Conservation (phyloP, 2,797 vertebrate species). For the Prunella strophiata region DNA sequence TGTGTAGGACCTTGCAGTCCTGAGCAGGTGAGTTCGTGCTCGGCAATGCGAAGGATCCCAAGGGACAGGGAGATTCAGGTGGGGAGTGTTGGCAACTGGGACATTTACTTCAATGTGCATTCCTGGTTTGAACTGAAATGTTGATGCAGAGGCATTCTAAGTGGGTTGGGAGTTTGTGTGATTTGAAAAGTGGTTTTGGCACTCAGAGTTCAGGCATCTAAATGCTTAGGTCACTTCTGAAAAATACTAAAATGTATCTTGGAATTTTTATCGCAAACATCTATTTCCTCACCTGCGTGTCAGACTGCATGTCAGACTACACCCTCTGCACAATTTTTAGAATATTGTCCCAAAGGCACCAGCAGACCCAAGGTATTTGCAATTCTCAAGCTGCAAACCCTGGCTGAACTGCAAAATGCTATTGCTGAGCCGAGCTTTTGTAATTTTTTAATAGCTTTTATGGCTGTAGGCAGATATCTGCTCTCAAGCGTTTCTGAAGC, state of each 20-base stretch:
- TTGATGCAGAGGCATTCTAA: background rate
- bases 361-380: background rate
- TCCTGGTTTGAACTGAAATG: background rate
- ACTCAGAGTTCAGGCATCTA: background rate
- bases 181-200: conserved; percentile 12
- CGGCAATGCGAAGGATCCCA: accelerated
- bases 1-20: background rate
- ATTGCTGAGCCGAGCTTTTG: conserved; percentile 31
- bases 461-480: conserved; percentile 37
- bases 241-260: background rate
- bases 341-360: background rate
- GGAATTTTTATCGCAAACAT: background rate
- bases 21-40: background rate
- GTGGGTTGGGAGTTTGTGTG: background rate
- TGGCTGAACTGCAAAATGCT: conserved; percentile 31
- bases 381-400: conserved; percentile 14
- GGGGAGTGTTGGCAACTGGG: background rate
- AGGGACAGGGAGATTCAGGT: background rate
- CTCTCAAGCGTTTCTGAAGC: conserved; percentile 27
- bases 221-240: background rate
- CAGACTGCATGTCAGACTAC: background rate
- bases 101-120: background rate
- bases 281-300: background rate
- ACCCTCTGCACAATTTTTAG: background rate
- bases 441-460: conserved; percentile 67